Percentiles rank a stretch among this genome's conserved stretches.
Conservation (phyloP, 2,888 invertebrate genomes). For the Meteorus cinctellus region DNA sequence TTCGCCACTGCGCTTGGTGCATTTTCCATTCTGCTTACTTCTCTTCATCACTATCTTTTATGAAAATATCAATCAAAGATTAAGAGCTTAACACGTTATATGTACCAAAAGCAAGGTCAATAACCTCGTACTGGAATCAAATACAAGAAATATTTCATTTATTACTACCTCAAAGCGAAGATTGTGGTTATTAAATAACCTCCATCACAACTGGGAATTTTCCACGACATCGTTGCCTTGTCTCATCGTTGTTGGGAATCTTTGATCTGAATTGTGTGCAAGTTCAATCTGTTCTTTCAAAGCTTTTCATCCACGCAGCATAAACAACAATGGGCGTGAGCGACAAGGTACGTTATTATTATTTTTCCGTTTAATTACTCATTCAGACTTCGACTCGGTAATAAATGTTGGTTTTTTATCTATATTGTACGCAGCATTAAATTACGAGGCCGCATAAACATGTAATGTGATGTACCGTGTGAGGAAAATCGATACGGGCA, state of each 20-base stretch:
- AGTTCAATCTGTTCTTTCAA: neutral
- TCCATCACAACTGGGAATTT: neutral
- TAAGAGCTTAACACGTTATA: neutral
- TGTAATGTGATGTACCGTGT: neutral
- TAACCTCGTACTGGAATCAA: neutral
- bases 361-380: neutral
- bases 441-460: neutral
- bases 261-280: neutral
- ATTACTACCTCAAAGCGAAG: neutral
- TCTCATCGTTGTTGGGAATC: neutral
- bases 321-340: constrained; percentile 56
- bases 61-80: neutral
- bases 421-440: neutral
- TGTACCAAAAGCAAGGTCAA: neutral
- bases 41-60: too few relatives aligned
- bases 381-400: neutral
- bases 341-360: constrained; percentile 57
- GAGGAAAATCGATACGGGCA: neutral
- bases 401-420: neutral
- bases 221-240: too few relatives aligned
- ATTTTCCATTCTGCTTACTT: neutral
- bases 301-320: neutral
- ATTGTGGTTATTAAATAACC: neutral
- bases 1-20: neutral
- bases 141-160: neutral